Conservation (phyloP, 1,140 invertebrate genomes). For the Cotesia chilonis region DNA sequence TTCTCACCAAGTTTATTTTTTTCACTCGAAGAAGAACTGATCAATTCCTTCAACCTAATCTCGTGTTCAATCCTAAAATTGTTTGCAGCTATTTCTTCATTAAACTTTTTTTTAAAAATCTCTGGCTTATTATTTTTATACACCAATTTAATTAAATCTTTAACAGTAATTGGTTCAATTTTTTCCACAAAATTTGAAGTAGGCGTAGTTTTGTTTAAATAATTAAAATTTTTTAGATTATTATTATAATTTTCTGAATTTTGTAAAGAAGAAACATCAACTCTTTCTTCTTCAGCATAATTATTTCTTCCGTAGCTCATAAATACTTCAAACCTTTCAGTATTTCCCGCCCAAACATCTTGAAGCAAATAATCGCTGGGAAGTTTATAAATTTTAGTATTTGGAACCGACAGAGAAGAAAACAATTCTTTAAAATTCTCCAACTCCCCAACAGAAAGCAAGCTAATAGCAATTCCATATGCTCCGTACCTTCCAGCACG, state of each 20-base stretch:
- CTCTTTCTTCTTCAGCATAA: constrained; percentile 19
- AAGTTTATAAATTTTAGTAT: constrained; percentile 66
- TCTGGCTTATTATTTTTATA: no score
- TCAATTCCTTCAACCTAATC: no score
- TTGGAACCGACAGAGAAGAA: constrained; percentile 59
- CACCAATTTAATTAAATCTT: no score
- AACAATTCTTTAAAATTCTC: constrained; percentile 69
- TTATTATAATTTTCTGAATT: no score
- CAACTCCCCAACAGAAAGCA: constrained; percentile 71
- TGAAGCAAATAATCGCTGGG: constrained; percentile 50
- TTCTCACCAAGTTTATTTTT: constrained; percentile 61
- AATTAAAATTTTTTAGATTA: no score
- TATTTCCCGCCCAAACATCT: constrained; percentile 59
- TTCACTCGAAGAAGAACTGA: neutral
- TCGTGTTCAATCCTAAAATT: no score
- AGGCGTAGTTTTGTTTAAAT: no score
- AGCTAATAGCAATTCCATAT: constrained; percentile 76
- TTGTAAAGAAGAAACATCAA: neutral
- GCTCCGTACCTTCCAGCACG: constrained; percentile 91
- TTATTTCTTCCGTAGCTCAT: constrained; percentile 20
- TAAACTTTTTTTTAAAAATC: no score
- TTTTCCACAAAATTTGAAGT: no score
- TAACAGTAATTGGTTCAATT: no score
- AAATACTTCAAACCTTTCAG: constrained; percentile 51
- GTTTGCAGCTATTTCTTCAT: no score